Conservation (phyloP, 1,140 invertebrate species). For the Pseudoatta argentina region DNA sequence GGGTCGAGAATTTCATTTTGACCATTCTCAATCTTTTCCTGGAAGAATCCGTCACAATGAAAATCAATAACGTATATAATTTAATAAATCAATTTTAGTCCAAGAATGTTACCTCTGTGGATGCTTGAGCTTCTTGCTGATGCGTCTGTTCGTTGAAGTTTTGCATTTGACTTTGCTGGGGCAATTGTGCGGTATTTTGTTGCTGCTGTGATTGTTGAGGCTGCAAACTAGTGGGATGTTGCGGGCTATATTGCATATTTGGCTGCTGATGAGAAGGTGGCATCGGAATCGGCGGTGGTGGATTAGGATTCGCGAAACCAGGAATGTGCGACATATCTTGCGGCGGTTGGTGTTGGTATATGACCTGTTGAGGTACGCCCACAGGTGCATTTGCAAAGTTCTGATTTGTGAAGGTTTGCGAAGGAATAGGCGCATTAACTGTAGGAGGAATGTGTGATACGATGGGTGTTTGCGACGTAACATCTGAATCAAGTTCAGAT, state of each 20-base stretch:
- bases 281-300: slow-evolving; percentile 85
- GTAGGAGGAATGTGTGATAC: slow-evolving; percentile 86
- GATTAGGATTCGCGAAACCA: slow-evolving; percentile 84
- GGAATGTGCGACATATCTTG: slow-evolving; percentile 84
- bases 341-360: slow-evolving; percentile 82
- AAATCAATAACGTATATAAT: not conserved
- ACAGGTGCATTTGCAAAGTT: slow-evolving; percentile 87
- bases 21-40: slow-evolving; percentile 79
- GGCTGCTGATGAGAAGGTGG: slow-evolving; percentile 83
- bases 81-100: not conserved
- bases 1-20: slow-evolving; percentile 77
- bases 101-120: slow-evolving; percentile 67
- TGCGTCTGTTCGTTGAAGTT: slow-evolving; percentile 68
- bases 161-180: slow-evolving; percentile 72
- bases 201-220: slow-evolving; percentile 63
- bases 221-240: slow-evolving; percentile 78
- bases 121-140: slow-evolving; percentile 70
- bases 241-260: slow-evolving; percentile 82
- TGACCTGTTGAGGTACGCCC: slow-evolving; percentile 80
- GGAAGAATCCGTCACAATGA: not conserved
- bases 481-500: slow-evolving; percentile 91
- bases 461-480: slow-evolving; percentile 80
- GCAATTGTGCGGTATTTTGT: slow-evolving; percentile 55
- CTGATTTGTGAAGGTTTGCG: slow-evolving; percentile 93
- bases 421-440: slow-evolving; percentile 89